Conservation (phyloP, 2,888 invertebrate species). For the Scaptomyza polygonia region DNA sequence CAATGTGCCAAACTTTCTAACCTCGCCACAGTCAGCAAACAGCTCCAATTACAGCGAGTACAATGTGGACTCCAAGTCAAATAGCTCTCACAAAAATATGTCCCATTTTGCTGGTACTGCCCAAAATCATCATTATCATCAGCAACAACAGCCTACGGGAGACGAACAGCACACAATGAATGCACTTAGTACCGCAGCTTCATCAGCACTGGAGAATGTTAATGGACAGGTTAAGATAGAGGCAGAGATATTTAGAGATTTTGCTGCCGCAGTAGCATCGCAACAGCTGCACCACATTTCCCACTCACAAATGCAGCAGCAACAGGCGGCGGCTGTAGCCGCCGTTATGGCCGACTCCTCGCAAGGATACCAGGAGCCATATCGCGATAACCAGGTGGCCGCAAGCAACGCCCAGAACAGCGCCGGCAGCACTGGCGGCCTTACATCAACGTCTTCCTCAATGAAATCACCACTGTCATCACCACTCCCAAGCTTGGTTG, state of each 20-base stretch:
- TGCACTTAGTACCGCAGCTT: constrained; percentile 72
- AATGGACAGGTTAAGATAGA: constrained; percentile 82
- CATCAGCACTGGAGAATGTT: constrained; percentile 71
- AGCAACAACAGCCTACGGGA: constrained; percentile 43
- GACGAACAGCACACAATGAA: constrained; percentile 76
- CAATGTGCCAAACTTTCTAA: constrained; percentile 82
- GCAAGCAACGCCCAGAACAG: constrained; percentile 54
- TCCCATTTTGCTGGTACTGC: constrained; percentile 60
- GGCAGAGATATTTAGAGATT: constrained; percentile 82
- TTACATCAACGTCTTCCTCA: constrained; percentile 84
- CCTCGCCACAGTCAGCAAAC: constrained; percentile 82
- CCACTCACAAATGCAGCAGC: constrained; percentile 74
- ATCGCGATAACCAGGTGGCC: constrained; percentile 59
- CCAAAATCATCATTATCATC: constrained; percentile 73
- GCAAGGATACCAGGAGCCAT: constrained; percentile 78
- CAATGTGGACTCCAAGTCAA: constrained; percentile 84
- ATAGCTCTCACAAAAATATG: constrained; percentile 82
- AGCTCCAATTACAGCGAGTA: constrained; percentile 82
- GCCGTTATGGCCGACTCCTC: constrained; percentile 76
- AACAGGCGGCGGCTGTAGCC: constrained; percentile 69
- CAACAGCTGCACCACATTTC: constrained; percentile 81
- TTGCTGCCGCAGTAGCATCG: constrained; percentile 82
- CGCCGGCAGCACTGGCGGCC: constrained; percentile 63
- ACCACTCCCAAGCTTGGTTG: constrained; percentile 66
- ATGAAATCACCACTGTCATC: constrained; percentile 83